Evolutionary conservation across 1,140 invertebrate genomes (phyloP), one percentile per base, ranked within the genome.

Genomic region (Leptinotarsa texana): DNA sequence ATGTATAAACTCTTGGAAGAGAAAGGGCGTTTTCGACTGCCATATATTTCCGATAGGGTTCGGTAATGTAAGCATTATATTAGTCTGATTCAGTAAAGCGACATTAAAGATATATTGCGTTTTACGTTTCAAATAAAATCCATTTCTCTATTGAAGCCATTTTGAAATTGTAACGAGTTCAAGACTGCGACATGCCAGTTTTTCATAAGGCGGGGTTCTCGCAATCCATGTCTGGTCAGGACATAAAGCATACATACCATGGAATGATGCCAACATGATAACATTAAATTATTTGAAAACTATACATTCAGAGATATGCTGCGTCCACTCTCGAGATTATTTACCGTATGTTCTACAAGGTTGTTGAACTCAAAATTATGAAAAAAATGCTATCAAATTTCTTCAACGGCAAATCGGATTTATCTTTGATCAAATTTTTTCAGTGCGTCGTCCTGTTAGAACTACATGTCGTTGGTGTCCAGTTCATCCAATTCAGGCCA

Each of bases 81-180:
- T 75, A 76, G 61, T 74, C 72, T 79, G 75, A 79, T 79, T 79
- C 74, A 79, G 49, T 67, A 70, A 75, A 61, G 47, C 71, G 63
- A 73, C 71, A 73, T 73, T 72, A 47, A 65, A 73, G 71, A 73
- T 73, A 73, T 73, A 73, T 73, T 73, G 71, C 57, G 70, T 21
- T n/a, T 21, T 65, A 67, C 67, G 63, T 71, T 67, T 27, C 57
- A 70, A 76, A 76, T 78, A 73, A 78, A 78, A 78, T 75, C 76
- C 76, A 73, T 77, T 77, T 73, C 74, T 74, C 73, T 77, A 77
- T 72, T 72, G 72, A 72, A 75, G 75, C 77, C 77, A 79, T 80
- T 79, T 80, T 78, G 77, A 80, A 80, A 80, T 75, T 75, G 78
- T 70, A 79, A 75, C 77, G 76, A 78, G 75, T 77, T 80, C 77